A percentile compares a stretch with the other conserved stretches of the same genome.
These are phyloP conservation scores for Cephalopterus ornatus DNA, from an alignment of 2,113 vertebrate species.

Conservation along the genomic window DNA sequence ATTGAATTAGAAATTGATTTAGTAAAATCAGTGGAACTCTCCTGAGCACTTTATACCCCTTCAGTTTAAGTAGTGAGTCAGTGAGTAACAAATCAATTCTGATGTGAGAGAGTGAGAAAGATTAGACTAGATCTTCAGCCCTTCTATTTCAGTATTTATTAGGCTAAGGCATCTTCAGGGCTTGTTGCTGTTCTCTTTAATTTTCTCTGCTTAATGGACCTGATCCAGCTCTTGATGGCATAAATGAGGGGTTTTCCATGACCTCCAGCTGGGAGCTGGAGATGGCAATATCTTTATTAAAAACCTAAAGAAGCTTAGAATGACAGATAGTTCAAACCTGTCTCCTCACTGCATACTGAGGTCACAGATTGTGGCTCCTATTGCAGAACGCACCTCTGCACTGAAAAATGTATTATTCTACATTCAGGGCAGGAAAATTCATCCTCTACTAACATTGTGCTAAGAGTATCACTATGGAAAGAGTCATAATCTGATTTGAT, in stretches of 20 bases:
- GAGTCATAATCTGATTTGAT: not conserved
- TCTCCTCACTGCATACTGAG: not conserved
- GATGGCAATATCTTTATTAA: conserved; percentile 25
- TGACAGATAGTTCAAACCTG: not conserved
- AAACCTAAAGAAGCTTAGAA: not conserved
- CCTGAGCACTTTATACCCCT: not conserved
- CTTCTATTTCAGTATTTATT: conserved; percentile 31
- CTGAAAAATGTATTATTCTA: not conserved
- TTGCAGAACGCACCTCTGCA: not conserved
- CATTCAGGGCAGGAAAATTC: not conserved
- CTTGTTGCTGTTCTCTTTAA: conserved; percentile 51
- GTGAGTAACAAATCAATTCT: conserved; percentile 44
- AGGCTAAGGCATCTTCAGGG: conserved; percentile 38
- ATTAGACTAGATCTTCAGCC: conserved; percentile 29
- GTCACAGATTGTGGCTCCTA: not conserved
- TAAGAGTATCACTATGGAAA: not conserved
- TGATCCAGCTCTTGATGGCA: not conserved
- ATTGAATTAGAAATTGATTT: not conserved
- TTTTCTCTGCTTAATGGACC: conserved; percentile 58
- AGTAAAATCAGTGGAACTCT: not conserved
- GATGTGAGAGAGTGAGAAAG: conserved; percentile 7
- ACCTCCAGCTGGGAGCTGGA: conserved; percentile 4
- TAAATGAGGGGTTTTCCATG: conserved; percentile 26
- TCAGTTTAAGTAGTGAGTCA: conserved; percentile 29
- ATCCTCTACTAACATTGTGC: not conserved